Conservation (phyloP, 2,888 invertebrate species). For the Dione juno region DNA sequence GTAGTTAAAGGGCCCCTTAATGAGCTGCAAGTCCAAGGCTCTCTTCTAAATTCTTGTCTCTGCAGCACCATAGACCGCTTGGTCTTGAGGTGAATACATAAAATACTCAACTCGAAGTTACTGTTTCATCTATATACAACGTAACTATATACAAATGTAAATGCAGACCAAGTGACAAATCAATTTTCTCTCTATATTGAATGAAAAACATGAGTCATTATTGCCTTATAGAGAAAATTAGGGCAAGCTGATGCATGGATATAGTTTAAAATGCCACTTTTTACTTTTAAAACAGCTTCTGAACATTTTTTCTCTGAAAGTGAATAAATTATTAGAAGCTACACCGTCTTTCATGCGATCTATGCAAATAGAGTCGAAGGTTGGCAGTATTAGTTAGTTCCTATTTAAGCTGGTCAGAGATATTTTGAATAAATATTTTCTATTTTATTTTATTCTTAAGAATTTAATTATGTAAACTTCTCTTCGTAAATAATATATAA, state of each 20-base stretch:
- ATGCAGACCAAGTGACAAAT: not conserved
- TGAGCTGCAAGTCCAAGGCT: too few species aligned
- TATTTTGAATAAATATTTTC: too few species aligned
- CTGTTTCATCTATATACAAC: too few species aligned
- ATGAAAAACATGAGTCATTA: not conserved
- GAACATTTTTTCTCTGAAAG: not conserved
- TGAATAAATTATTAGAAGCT: not conserved
- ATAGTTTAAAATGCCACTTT: conserved; percentile 8
- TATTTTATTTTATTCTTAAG: too few species aligned
- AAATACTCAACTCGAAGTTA: too few species aligned
- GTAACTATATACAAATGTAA: too few species aligned
- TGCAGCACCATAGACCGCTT: too few species aligned
- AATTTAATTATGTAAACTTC: too few species aligned
- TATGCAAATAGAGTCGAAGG: not conserved
- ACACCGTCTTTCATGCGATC: conserved; percentile 2
- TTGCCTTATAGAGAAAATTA: not conserved
- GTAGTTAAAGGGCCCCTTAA: too few species aligned
- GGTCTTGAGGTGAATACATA: too few species aligned
- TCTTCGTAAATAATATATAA: too few species aligned
- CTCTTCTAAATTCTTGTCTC: too few species aligned
- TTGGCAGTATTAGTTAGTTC: not conserved
- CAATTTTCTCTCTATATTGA: not conserved
- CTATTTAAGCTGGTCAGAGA: not conserved
- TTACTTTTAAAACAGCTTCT: not conserved
- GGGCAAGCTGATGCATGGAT: conserved; percentile 1